Evolutionary conservation across 2,888 invertebrate genomes (phyloP), one percentile per base, ranked within the genome.

Genomic region (Tipula unca): DNA sequence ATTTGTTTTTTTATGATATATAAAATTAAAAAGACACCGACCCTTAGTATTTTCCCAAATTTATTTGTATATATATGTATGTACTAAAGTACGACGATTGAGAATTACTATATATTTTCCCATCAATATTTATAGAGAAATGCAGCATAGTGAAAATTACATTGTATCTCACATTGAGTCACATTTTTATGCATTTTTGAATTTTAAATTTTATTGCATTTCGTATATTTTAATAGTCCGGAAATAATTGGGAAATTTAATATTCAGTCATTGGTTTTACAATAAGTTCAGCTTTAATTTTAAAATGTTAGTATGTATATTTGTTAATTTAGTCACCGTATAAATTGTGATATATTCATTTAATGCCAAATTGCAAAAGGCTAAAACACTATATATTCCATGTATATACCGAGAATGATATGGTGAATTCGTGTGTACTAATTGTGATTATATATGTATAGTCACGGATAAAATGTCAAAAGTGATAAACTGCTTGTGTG

Each of bases 211-310:
- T 69, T 69, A 69, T 69, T 69, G 25, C 10, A 25, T 69, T 69
- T 69, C 13, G n/a, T n/a, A 4, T 20, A 69, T 69, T 69, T 69
- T 69, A 25, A 69, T 69, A 10, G 20, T 25, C 25, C 10, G 69
- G 69, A 69, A 69, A 69, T 69, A 69, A 69, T 69, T 69, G 69
- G 69, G 10, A 69, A 69, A 69, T 69, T 69, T 69, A 69, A 69
- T 69, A 69, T 69, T 69, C 8, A 25, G 25, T 48, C n/a, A 17
- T 48, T 13, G 69, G 69, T 20, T 25, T 69, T 69, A 69, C 69
- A 69, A 69, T 69, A n/a, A n/a, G 69, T 69, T 69, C 10, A 10
- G 48, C 4, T 48, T 8, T 17, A n/a, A 17, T 48, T 17, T 48
- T 2, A 39, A 39, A 39, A 39, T 39, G 32, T 32, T 32, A 32